Base-by-base conservation (phyloP, 2,797 vertebrate genomes). In the Pseudochirops cupreus region DNA sequence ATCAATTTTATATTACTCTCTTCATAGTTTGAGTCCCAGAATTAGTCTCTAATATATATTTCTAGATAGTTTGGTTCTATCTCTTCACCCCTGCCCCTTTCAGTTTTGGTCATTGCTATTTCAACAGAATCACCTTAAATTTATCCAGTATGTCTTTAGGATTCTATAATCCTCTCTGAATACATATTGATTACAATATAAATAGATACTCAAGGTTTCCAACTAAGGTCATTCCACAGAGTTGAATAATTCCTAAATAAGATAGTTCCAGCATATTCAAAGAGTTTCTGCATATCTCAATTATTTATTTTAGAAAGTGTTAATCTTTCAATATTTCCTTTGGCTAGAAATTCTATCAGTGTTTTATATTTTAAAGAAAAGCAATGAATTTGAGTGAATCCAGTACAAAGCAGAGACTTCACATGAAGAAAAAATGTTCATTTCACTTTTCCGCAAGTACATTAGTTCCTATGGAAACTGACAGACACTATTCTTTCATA, bases 381-480 rank as follows among this genome's bases (percentile, higher is more conserved):
- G 13, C 12, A 59, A 91, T 62, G 90, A 24, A 92, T 46, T 96
- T 93, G 90, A 97, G 56, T 91, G 0, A 67, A 95, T 74, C 50
- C 92, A 94, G 67, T 33, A 95, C 94, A 97, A 97, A 94, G 0
- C 0, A 96, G 24, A 96, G 3, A 33, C 0, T 96, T 95, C 96
- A 98, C 53, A 62, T 91, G 33, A 90, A 96, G 95, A 98, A 98
- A 95, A 91, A 96, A 94, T 92, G 33, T 55, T 0, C 56, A 95
- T 92, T 62, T 0, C 54, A 62, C 91, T 95, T 96, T 95, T 54
- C 16, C 96, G 0, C 21, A 53, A 52, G 87, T 92, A 56, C 56
- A 97, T 97, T 97, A 94, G 93, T 98, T 98, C 97, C 97, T 94
- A 98, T 98, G 93, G 97, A 97, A 98, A 98, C 92, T 57, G 50